Conservation (phyloP, 1,140 invertebrate species). For the Lepidurus packardi region DNA sequence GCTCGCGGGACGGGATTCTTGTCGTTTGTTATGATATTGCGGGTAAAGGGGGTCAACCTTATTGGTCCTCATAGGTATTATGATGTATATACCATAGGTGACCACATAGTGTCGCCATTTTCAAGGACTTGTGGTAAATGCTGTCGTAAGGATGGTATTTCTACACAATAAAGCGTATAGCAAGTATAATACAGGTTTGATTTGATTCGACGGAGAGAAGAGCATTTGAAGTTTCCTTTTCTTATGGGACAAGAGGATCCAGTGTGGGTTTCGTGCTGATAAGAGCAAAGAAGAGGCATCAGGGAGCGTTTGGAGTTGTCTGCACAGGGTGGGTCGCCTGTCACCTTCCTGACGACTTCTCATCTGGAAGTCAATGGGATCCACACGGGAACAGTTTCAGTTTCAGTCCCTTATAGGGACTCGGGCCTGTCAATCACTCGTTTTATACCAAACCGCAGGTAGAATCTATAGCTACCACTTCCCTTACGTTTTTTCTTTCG, state of each 20-base stretch:
- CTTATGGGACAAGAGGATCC: neutral
- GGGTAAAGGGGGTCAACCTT: neutral
- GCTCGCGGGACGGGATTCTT: neutral
- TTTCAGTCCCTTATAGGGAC: conserved; percentile 1
- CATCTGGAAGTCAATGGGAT: conserved; percentile 13
- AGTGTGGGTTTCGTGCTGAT: neutral
- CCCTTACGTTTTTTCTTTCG: too few species aligned
- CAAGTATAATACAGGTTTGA: neutral
- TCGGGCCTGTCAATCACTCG: too few species aligned
- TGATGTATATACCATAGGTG: too few species aligned
- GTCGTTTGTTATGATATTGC: neutral
- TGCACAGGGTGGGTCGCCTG: conserved; percentile 11
- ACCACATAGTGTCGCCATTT: neutral
- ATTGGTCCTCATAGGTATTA: too few species aligned
- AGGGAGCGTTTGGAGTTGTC: conserved; percentile 13
- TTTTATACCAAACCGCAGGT: too few species aligned
- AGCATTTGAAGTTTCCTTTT: neutral
- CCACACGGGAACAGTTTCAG: neutral
- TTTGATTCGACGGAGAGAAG: neutral
- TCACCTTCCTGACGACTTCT: conserved; percentile 21
- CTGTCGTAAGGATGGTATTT: neutral
- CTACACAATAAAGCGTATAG: too few species aligned
- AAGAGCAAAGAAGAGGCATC: neutral
- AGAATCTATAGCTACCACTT: too few species aligned
- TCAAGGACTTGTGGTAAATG: too few species aligned